Evolutionary conservation across 1,140 invertebrate species (phyloP).

Genomic region (Microplitis demolitor): DNA sequence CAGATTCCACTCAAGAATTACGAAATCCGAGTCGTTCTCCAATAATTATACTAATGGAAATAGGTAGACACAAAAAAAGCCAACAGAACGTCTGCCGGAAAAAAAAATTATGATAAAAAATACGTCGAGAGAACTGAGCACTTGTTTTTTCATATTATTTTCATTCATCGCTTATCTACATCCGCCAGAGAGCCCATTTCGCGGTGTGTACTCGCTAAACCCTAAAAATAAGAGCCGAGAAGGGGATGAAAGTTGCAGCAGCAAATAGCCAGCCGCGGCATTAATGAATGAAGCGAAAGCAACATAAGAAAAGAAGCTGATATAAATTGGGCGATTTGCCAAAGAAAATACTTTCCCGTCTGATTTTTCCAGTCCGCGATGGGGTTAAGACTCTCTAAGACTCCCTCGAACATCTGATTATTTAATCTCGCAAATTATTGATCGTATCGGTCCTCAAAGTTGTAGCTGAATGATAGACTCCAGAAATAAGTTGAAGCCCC

Average conservation of each 20-base stretch:
- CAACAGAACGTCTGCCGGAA: conserved; percentile 8
- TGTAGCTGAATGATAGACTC: too few relatives aligned
- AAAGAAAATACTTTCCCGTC: neutral
- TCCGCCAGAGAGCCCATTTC: too few relatives aligned
- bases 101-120: conserved; percentile 8
- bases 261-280: conserved; percentile 19
- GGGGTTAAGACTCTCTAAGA: neutral
- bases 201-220: neutral
- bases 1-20: conserved; percentile 41
- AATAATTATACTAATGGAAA: conserved; percentile 61
- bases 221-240: conserved; percentile 41
- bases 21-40: conserved; percentile 52
- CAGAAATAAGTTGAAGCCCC: too few relatives aligned
- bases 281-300: conserved; percentile 42
- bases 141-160: neutral
- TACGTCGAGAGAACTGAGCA: neutral
- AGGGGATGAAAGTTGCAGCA: too few relatives aligned
- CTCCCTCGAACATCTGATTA: too few relatives aligned
- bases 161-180: neutral
- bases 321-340: neutral
- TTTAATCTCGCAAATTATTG: too few relatives aligned
- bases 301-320: conserved; percentile 1
- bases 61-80: conserved; percentile 32
- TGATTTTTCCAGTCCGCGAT: neutral
- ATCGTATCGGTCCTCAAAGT: too few relatives aligned